Evolutionary conservation across 1,140 invertebrate species (phyloP).

Genomic region (Drosophila azteca): DNA sequence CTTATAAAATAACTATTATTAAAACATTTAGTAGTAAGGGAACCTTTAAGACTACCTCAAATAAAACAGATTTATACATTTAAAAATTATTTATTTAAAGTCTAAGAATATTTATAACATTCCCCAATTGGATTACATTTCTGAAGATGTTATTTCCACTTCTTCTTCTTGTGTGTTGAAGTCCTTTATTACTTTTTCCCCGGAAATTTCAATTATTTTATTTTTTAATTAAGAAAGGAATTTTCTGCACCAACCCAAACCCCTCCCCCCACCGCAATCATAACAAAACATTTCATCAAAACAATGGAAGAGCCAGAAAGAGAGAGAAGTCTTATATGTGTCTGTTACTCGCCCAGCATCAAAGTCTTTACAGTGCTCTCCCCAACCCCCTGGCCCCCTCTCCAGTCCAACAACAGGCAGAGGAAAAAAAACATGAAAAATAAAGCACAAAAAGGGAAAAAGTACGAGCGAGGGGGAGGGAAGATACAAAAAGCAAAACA

Average conservation of each 20-base stretch:
- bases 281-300: slow-evolving; percentile 14
- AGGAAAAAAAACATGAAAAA: slow-evolving; percentile 10
- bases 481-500: slow-evolving; percentile 39
- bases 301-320: background rate
- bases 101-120: no score
- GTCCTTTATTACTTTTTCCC: slow-evolving; percentile 4
- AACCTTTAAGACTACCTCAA: no score
- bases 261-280: background rate
- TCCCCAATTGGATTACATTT: no score
- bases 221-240: slow-evolving; percentile 32
- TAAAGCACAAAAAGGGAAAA: slow-evolving; percentile 4
- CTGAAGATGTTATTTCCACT: no score
- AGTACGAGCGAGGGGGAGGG: background rate
- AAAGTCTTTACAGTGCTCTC: slow-evolving; percentile 17
- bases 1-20: no score
- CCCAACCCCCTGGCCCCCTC: background rate
- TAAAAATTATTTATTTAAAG: background rate
- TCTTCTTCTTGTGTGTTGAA: background rate
- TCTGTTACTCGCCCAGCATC: slow-evolving; percentile 20
- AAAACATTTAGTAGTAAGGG: no score
- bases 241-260: background rate
- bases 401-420: slow-evolving; percentile 9
- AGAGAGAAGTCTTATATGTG: slow-evolving; percentile 20
- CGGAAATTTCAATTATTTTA: slow-evolving; percentile 14
- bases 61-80: no score